Evolutionary conservation across 2,888 invertebrate species (phyloP), one percentile per base, ranked within the genome.

Genomic region (Plusia festucae): DNA sequence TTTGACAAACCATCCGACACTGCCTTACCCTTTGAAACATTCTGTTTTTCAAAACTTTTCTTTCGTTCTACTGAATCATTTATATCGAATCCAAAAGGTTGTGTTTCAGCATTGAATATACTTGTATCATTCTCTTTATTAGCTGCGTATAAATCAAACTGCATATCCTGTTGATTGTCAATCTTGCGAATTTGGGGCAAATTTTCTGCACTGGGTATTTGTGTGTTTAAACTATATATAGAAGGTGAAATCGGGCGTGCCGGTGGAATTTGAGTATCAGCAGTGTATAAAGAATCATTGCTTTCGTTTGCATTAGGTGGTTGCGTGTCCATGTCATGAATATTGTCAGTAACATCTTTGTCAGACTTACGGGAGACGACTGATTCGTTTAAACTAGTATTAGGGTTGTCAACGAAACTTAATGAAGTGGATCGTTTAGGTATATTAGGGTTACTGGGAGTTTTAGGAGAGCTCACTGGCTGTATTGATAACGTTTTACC

Each of bases 301-400:
- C 70, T 84, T 22, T 84, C 82, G 79, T 82, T 80, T 16, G 30
- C 34, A 59, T 69, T 60, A 66, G 88, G 87, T 40, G 73, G 75
- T 78, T 93, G 93, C 49, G 93, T 93, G 60, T 92, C 88, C 80
- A 91, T 82, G 66, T 90, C 88, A 70, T 82, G 74, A 59, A 85
- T 85, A 64, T 82, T 64, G 65, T 73, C 70, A 16, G 44, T 54
- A 6, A 57, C 30, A 73, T 73, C 76, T 32, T 78, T 76, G 54
- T 70, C 61, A 46, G 70, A 70, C 53, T 83, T 80, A 8, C 75
- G 59, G 57, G 81, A 76, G 46, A 65, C 62, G 13, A 78, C 53
- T 27, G 88, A 88, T 56, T 86, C 82, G 78, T 88, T 82, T 0
- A 88, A 68, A 69, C 79, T 84, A 20, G 70, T 82, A 18, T 63